phyloP scores from a whole-genome alignment of 2,888 invertebrate genomes.

The Lordiphosa andalusiaca region DNA sequence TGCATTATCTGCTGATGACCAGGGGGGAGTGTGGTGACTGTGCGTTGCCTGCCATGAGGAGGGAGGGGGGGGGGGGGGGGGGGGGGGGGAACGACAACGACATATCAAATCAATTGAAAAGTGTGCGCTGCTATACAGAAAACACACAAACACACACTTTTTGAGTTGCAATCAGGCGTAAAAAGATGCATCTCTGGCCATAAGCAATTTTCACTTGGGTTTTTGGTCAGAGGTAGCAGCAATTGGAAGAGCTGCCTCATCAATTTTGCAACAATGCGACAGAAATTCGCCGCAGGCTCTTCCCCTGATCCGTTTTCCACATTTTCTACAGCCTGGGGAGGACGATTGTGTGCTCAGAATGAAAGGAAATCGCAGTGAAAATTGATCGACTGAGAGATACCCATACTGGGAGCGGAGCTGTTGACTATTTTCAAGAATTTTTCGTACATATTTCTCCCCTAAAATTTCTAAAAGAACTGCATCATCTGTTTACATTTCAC shows the following conservation, averaged over 20 bases:
- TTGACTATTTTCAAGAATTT: too few relatives aligned
- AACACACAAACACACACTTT: constrained; percentile 18
- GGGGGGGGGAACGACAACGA: constrained; percentile 25
- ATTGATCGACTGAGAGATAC: not conserved
- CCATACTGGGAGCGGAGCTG: too few relatives aligned
- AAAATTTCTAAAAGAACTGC: too few relatives aligned
- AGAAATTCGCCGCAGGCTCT: constrained; percentile 29
- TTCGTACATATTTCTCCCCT: not conserved
- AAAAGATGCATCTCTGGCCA: constrained; percentile 60
- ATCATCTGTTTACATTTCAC: too few relatives aligned
- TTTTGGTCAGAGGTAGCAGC: constrained; percentile 4
- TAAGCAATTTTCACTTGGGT: constrained; percentile 63
- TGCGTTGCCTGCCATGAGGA: constrained; percentile 10
- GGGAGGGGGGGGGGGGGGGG: constrained; percentile 37
- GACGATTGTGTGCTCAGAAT: not conserved
- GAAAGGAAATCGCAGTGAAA: too few relatives aligned
- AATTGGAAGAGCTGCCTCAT: constrained; percentile 57
- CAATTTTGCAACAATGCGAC: constrained; percentile 72
- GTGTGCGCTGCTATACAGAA: constrained; percentile 14
- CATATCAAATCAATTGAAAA: constrained; percentile 36
- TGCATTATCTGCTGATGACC: constrained; percentile 21
- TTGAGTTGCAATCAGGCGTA: constrained; percentile 68
- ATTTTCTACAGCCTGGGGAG: not conserved
- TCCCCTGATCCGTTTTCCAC: constrained; percentile 22
- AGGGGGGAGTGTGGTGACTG: constrained; percentile 1